These are phyloP conservation scores for Rhyacophila evoluta DNA, from an alignment of 2,888 invertebrate species.

Conservation along the genomic window DNA sequence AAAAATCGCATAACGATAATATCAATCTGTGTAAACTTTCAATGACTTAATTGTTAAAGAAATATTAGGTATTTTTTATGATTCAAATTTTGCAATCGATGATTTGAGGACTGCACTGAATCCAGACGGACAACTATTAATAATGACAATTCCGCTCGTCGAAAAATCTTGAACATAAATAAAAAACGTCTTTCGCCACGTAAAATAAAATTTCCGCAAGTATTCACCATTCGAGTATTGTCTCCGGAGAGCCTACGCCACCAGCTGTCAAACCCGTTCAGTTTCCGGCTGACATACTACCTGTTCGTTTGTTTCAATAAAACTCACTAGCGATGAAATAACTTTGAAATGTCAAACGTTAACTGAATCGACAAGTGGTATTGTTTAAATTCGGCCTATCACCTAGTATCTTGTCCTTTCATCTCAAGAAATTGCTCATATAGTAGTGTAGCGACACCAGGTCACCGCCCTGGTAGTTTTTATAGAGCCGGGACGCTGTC, in stretches of 20 bases:
- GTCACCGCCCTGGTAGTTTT: too few relatives aligned
- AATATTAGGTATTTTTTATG: too few relatives aligned
- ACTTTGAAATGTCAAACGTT: not conserved
- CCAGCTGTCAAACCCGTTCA: slow-evolving; percentile 52
- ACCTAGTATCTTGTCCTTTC: too few relatives aligned
- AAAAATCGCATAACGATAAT: too few relatives aligned
- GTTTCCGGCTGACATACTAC: slow-evolving; percentile 48
- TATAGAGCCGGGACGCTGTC: too few relatives aligned
- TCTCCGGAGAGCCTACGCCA: not conserved
- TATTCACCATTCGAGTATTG: slow-evolving; percentile 41
- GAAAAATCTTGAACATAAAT: not conserved
- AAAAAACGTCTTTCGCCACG: not conserved
- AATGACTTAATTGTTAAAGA: too few relatives aligned
- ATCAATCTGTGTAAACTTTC: too few relatives aligned
- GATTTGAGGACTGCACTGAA: not conserved
- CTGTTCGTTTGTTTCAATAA: not conserved
- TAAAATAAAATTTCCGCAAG: not conserved
- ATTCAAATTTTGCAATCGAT: too few relatives aligned
- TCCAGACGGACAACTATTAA: not conserved
- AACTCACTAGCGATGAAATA: not conserved
- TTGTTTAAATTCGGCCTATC: too few relatives aligned
- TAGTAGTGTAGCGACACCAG: too few relatives aligned
- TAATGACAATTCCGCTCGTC: not conserved
- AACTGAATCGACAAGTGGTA: not conserved
- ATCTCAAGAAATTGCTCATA: too few relatives aligned